phyloP scores from a whole-genome alignment of 2,888 invertebrate genomes.

The Perithous albicinctus region DNA sequence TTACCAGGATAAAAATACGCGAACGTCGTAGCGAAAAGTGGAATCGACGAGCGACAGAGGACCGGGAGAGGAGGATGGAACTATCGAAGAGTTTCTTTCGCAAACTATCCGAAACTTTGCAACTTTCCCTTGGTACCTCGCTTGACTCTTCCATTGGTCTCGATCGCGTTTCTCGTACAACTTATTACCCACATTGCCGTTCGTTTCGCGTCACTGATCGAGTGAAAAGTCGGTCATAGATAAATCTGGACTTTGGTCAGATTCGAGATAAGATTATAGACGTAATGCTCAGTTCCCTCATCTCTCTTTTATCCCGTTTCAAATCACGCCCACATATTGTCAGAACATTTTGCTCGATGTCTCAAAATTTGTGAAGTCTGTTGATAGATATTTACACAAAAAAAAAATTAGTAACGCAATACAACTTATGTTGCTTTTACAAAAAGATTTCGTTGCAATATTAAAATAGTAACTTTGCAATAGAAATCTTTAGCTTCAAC shows the following conservation, averaged over 20 bases:
- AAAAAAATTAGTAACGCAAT: too few species aligned
- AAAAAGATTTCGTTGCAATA: too few species aligned
- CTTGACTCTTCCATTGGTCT: background rate
- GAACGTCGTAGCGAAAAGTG: background rate
- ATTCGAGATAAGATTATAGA: constrained; percentile 14
- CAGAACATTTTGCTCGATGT: too few species aligned
- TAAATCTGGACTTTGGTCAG: constrained; percentile 39
- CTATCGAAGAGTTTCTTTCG: constrained; percentile 42
- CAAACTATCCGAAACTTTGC: constrained; percentile 45
- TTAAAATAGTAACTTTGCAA: too few species aligned
- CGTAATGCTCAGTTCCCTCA: background rate
- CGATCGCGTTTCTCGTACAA: constrained; percentile 30
- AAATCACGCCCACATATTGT: too few species aligned
- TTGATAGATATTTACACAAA: too few species aligned
- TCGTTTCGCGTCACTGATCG: constrained; percentile 10
- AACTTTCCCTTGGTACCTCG: constrained; percentile 7
- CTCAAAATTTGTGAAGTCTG: too few species aligned
- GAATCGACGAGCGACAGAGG: background rate
- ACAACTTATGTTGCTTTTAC: too few species aligned
- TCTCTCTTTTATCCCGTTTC: background rate
- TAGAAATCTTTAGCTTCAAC: too few species aligned
- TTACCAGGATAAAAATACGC: constrained; percentile 40
- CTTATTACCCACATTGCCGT: constrained; percentile 52
- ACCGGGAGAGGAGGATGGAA: constrained; percentile 12
- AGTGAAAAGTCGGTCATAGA: constrained; percentile 35